Percentiles rank a stretch among this genome's conserved stretches.
Conservation (phyloP, 2,797 vertebrate genomes). For the Falco novaeseelandiae region DNA sequence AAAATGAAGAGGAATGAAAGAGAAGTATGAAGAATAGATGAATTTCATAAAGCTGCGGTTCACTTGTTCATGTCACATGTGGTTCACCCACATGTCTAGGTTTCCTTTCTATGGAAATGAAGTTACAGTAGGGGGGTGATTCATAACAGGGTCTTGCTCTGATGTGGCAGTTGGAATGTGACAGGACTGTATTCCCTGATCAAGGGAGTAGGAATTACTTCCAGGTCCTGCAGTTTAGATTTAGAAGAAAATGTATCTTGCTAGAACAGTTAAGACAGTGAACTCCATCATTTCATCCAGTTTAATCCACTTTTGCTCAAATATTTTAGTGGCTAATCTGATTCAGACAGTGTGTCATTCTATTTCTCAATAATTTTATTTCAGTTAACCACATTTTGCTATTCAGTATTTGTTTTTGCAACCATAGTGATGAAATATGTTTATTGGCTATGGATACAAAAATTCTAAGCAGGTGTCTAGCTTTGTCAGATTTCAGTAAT, state of each 20-base stretch:
- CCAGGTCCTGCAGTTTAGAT: neutral
- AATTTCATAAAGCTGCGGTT: neutral
- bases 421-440: slow-evolving; percentile 18
- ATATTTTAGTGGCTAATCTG: neutral
- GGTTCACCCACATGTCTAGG: neutral
- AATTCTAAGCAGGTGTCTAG: slow-evolving; percentile 32
- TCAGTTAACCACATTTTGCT: slow-evolving; percentile 36
- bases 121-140: neutral
- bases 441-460: neutral
- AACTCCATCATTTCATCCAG: neutral
- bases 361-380: slow-evolving; percentile 52
- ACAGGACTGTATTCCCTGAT: neutral
- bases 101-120: slow-evolving; percentile 5
- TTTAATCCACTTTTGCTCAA: slow-evolving; percentile 39
- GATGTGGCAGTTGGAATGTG: neutral
- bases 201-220: neutral
- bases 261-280: neutral
- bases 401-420: slow-evolving; percentile 29
- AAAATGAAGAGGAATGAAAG: neutral
- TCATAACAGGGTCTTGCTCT: neutral
- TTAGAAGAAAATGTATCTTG: neutral
- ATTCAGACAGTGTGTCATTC: slow-evolving; percentile 32
- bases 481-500: slow-evolving; percentile 11
- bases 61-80: neutral
- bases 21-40: neutral